phyloP scores from a whole-genome alignment of 1,140 invertebrate genomes.

The Drosophila varians region DNA sequence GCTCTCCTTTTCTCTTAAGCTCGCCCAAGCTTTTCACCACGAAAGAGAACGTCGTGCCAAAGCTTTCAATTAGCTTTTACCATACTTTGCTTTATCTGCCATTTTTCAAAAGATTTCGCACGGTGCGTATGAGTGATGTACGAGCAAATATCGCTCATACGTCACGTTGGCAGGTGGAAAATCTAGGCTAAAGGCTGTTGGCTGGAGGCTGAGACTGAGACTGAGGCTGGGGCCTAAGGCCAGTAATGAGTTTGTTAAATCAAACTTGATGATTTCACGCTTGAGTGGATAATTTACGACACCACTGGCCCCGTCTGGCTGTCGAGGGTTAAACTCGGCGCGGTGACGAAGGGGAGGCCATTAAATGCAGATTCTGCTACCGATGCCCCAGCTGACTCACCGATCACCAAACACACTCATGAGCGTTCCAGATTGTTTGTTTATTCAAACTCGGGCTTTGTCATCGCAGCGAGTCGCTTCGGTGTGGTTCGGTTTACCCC shows the following conservation, averaged over 20 bases:
- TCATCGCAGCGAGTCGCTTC: slow-evolving; percentile 13
- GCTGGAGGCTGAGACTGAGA: too few relatives aligned
- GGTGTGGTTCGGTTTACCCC: slow-evolving; percentile 15
- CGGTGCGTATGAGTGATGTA: slow-evolving; percentile 29
- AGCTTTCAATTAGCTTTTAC: slow-evolving; percentile 57
- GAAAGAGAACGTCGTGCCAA: slow-evolving; percentile 24
- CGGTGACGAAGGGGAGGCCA: background rate
- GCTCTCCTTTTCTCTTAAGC: slow-evolving; percentile 38
- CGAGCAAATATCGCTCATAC: slow-evolving; percentile 35
- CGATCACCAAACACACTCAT: slow-evolving; percentile 7
- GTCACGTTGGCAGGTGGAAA: slow-evolving; percentile 16
- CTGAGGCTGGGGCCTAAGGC: slow-evolving; percentile 8
- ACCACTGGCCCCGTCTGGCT: slow-evolving; percentile 45
- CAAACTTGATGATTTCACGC: slow-evolving; percentile 32
- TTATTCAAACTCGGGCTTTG: slow-evolving; percentile 27
- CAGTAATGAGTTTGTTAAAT: slow-evolving; percentile 36
- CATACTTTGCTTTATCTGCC: slow-evolving; percentile 15
- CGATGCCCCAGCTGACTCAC: slow-evolving; percentile 21
- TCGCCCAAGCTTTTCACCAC: slow-evolving; percentile 66
- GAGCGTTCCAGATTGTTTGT: slow-evolving; percentile 26
- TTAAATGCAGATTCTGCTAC: background rate
- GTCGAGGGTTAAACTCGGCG: slow-evolving; percentile 8
- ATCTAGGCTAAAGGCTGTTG: slow-evolving; percentile 4
- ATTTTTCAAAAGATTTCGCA: slow-evolving; percentile 1
- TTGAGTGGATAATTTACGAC: slow-evolving; percentile 49